Evolutionary conservation across 2,888 invertebrate species (phyloP), one percentile per base, ranked within the genome.

Genomic region (Euphydryas editha): DNA sequence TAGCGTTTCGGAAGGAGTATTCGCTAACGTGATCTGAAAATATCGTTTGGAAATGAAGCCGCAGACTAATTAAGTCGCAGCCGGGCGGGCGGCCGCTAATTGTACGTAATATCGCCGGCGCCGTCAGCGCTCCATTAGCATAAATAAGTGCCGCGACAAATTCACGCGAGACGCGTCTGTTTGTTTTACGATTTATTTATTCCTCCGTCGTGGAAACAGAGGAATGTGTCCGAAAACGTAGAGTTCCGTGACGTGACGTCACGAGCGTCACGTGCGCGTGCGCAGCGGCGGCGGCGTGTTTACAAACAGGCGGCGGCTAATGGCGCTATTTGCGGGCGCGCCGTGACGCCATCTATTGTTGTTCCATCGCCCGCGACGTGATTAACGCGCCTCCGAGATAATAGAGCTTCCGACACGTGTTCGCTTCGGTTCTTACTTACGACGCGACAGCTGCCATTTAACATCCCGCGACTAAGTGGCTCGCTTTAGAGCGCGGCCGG

Each of bases 81-180:
- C 21, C 49, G 21, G 49, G n/a, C 21, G 8, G 44, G n/a, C 21
- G 8, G 44, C 49, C 54, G 56, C 62, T 58, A 60, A 66, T 61
- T 61, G 57, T 57, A 59, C 62, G 69, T 65, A 59, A 69, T 68
- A 68, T 73, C 59, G 64, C 61, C 65, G 64, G 82, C 73, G 77
- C 79, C 81, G 81, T 87, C 83, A 84, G 84, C 85, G 78, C 78
- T 85, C 87, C 89, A 88, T 88, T 88, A 88, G 85, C 85, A 83
- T 88, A 86, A 88, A 89, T 85, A 82, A 86, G 81, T 46, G 79
- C 54, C 78, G 77, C 80, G 87, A 88, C 88, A 85, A 88, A 89
- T 88, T 80, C 77, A 75, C 74, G 75, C 72, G 69, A 73, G 76
- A 69, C 74, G 63, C 60, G 65, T 62, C 66, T 69, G 71, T 69